A percentile compares a stretch with the other conserved stretches of the same genome.
Evolutionary conservation across 2,888 invertebrate genomes (phyloP).

Genomic region (Aromia moschata): DNA sequence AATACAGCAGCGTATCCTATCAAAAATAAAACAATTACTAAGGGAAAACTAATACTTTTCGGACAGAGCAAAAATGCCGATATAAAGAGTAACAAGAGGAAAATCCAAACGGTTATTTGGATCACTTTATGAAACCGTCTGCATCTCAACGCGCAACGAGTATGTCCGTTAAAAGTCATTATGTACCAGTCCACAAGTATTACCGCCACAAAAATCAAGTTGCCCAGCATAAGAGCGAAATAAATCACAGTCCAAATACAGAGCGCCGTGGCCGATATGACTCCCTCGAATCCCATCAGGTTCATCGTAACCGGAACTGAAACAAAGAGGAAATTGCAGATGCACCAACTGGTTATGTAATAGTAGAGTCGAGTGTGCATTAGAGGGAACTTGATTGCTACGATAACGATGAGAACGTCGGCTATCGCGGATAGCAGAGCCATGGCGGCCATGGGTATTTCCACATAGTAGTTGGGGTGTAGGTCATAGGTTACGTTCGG

Average conservation of each 20-base stretch:
- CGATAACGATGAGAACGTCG: slow-evolving; percentile 18
- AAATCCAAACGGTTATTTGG: slow-evolving; percentile 5
- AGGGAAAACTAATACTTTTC: not conserved
- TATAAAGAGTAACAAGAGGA: not conserved
- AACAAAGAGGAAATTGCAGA: slow-evolving; percentile 13
- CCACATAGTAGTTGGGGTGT: not conserved
- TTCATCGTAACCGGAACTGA: slow-evolving; percentile 9
- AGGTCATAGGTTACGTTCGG: not conserved
- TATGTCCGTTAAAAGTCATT: slow-evolving; percentile 7
- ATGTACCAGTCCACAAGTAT: slow-evolving; percentile 25
- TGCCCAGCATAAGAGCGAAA: slow-evolving; percentile 14
- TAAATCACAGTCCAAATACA: slow-evolving; percentile 17
- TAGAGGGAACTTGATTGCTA: slow-evolving; percentile 15
- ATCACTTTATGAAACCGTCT: slow-evolving; percentile 7
- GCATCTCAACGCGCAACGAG: slow-evolving; percentile 3
- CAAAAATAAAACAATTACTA: not conserved
- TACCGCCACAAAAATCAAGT: slow-evolving; percentile 13
- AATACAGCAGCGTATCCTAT: not conserved
- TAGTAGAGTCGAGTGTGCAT: slow-evolving; percentile 21
- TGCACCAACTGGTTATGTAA: slow-evolving; percentile 24
- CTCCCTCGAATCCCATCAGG: not conserved
- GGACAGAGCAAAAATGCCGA: not conserved
- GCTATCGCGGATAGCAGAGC: slow-evolving; percentile 8
- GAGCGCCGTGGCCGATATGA: not conserved
- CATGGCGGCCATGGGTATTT: not conserved